A percentile compares a stretch with the other conserved stretches of the same genome.
Conservation (phyloP, 2,888 invertebrate species). For the Seladonia tumulorum region DNA sequence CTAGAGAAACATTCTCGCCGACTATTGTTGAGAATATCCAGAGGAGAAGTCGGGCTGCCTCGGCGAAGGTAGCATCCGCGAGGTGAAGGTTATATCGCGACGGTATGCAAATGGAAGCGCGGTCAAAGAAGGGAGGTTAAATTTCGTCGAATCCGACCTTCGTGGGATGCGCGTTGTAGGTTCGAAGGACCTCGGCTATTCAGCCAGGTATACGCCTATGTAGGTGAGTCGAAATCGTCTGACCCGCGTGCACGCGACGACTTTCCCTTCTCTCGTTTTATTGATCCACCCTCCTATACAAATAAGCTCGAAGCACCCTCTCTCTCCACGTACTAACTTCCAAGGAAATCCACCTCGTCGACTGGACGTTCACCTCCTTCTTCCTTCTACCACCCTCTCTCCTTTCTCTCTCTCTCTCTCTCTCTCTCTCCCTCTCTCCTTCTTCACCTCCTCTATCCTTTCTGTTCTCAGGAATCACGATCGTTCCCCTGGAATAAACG, state of each 20-base stretch:
- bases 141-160: constrained; percentile 63
- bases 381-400: constrained; percentile 19
- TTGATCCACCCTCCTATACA: constrained; percentile 82
- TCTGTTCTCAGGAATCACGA: constrained; percentile 35
- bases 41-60: constrained; percentile 25
- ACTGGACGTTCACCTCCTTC: constrained; percentile 66
- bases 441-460: constrained; percentile 1
- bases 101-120: constrained; percentile 47
- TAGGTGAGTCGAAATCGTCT: constrained; percentile 76
- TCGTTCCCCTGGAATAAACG: constrained; percentile 40
- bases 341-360: constrained; percentile 71
- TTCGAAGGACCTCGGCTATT: constrained; percentile 71
- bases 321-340: constrained; percentile 72
- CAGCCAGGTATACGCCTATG: constrained; percentile 68
- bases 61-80: constrained; percentile 29
- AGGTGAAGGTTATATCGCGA: constrained; percentile 33
- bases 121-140: constrained; percentile 37
- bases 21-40: constrained; percentile 13
- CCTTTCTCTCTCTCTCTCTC: neutral
- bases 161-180: constrained; percentile 46
- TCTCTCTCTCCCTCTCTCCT: neutral
- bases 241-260: constrained; percentile 81
- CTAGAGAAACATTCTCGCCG: neutral
- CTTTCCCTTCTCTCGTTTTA: constrained; percentile 82
- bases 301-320: constrained; percentile 78